Conservation (phyloP, 92 coral and sea anemone species). For the Diadumene lineata region DNA sequence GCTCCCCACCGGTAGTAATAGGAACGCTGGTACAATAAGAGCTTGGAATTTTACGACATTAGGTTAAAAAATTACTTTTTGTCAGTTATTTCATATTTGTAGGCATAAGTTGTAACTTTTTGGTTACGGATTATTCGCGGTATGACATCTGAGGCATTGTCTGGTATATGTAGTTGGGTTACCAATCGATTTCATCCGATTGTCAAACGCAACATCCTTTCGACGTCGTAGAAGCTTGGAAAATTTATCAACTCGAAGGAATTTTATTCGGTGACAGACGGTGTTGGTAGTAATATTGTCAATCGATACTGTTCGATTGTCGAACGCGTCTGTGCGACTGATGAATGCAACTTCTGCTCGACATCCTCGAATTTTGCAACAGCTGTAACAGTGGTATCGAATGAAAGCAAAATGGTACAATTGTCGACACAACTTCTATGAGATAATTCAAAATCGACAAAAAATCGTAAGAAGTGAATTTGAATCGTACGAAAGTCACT, state of each 20-base stretch:
- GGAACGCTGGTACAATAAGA: not conserved
- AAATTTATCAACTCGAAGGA: not conserved
- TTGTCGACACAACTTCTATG: not conserved
- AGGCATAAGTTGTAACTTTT: conserved; percentile 37
- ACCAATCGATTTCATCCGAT: not conserved
- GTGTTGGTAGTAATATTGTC: too few relatives aligned
- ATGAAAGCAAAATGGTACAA: not conserved
- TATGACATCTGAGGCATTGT: conserved; percentile 24
- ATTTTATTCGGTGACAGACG: too few relatives aligned
- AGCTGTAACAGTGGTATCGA: too few relatives aligned
- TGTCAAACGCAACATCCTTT: not conserved
- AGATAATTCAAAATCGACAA: not conserved
- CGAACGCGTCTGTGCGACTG: too few relatives aligned
- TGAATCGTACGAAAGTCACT: not conserved
- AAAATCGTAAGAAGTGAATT: not conserved
- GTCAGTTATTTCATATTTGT: conserved; percentile 23
- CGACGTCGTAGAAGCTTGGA: not conserved
- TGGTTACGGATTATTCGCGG: conserved; percentile 34
- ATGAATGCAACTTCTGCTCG: not conserved
- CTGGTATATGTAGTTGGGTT: not conserved
- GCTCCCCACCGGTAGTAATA: conserved; percentile 24
- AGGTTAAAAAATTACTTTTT: too few relatives aligned
- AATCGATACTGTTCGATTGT: too few relatives aligned
- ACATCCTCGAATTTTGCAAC: not conserved
- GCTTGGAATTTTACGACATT: not conserved